These are phyloP conservation scores for Onychomys leucogaster DNA, from an alignment of 2,797 vertebrate genomes.

Conservation along the genomic window DNA sequence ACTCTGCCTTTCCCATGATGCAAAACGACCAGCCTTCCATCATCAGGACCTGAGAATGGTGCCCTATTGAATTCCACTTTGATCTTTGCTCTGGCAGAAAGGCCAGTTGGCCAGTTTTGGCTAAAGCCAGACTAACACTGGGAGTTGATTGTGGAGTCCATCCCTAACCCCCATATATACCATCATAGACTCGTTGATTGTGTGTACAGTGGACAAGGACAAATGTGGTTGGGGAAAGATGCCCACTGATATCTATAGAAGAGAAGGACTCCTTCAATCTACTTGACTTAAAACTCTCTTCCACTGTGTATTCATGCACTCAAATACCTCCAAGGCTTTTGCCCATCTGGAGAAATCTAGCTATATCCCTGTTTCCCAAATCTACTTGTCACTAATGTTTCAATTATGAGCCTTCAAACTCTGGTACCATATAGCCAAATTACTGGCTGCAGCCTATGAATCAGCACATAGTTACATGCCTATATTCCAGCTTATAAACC, in stretches of 20 bases:
- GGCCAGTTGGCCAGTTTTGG: not conserved
- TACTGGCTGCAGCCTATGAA: not conserved
- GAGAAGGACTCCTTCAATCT: not conserved
- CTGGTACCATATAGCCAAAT: not conserved
- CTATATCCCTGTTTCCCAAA: not conserved
- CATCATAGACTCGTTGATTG: not conserved
- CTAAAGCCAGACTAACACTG: not conserved
- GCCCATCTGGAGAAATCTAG: not conserved
- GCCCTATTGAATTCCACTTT: not conserved
- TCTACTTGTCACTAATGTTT: not conserved
- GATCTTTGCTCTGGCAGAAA: not conserved
- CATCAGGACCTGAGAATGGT: not conserved
- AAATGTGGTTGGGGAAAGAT: not conserved
- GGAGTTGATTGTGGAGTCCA: not conserved
- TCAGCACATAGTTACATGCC: not conserved
- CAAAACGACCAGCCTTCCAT: not conserved
- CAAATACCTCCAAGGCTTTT: not conserved
- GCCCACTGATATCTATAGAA: not conserved
- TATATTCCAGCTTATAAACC: not conserved
- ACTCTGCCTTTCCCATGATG: not conserved
- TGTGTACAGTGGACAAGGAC: not conserved
- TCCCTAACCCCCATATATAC: not conserved
- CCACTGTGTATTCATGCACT: not conserved
- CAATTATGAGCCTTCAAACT: not conserved
- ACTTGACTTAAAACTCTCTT: not conserved